phyloP scores from a whole-genome alignment of 2,888 invertebrate genomes.

The Ryuthela nishihirai region DNA sequence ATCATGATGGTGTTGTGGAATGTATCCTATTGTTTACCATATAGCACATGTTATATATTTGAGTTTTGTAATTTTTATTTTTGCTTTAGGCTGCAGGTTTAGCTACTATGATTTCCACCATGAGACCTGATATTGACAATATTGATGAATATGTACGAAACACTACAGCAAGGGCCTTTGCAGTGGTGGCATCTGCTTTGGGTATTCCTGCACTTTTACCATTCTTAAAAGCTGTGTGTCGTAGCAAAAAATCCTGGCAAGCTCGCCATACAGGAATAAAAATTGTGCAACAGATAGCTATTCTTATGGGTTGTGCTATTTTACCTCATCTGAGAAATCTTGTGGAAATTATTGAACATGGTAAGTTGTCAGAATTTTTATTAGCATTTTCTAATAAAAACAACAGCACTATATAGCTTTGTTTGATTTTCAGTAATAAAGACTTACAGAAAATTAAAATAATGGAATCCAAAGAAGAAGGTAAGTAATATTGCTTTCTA shows the following conservation, averaged over 20 bases:
- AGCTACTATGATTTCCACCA: conserved; percentile 99
- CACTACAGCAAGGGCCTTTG: conserved; percentile 98
- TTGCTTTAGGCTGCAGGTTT: conserved; percentile 76
- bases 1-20: too few species aligned
- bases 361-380: conserved; percentile 53
- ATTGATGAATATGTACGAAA: conserved; percentile 99
- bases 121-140: conserved; percentile 99
- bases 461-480: too few species aligned
- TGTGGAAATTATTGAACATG: conserved; percentile 99
- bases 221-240: conserved; percentile 97
- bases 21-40: too few species aligned
- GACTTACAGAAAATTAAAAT: too few species aligned
- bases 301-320: conserved; percentile 99
- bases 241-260: conserved; percentile 99
- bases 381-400: too few species aligned
- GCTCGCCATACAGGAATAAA: conserved; percentile 97
- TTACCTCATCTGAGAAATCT: conserved; percentile 95
- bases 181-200: conserved; percentile 98
- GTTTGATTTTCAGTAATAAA: too few species aligned
- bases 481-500: too few species aligned
- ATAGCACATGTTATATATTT: too few species aligned
- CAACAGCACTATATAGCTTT: too few species aligned
- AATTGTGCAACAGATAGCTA: conserved; percentile 99
- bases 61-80: neutral
- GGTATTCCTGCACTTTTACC: conserved; percentile 96